Base-by-base conservation (phyloP, 2,113 vertebrate genomes). In the Diadophis punctatus region DNA sequence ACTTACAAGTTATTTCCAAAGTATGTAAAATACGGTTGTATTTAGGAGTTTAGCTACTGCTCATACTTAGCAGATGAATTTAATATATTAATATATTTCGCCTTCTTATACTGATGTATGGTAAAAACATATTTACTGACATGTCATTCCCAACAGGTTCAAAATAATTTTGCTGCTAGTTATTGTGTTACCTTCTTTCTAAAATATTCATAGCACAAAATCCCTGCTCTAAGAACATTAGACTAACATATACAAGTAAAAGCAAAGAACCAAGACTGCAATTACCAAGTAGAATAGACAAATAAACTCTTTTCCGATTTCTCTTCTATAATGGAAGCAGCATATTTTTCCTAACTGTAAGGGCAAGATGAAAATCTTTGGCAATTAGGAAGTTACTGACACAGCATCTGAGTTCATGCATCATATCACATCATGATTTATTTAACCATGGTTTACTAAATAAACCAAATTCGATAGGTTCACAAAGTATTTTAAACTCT, bases 1-100 rank as follows among this genome's bases (percentile, higher is more conserved):
- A 93, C 91, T 22, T 86, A 49, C 49, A 95, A 90, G 89, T 94
- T 80, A 84, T 92, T 80, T 92, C 92, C 95, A 94, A 91, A 96
- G 91, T 51, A 80, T 94, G 94, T 55, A 91, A 92, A 96, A 94
- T 52, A 92, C 93, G 94, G 92, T 63, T 89, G 86, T 52, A 90
- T 89, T 90, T 89, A 43, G 88, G 0, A 1, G 56, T 80, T 92
- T 80, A 90, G 94, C 90, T 92, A 92, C 91, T 90, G 93, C 93
- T 93, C 87, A 68, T 34, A 91, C n/a, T 51, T 60, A 91, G 89
- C 94, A 48, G 51, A 94, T 86, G 90, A 93, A 94, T 91, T 92
- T 96, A 87, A 27, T 74, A 91, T 92, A 92, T 58, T 89, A 86
- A 30, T 74, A 92, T 92, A 92, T 60, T 90, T 94, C 39, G 0